Evolutionary conservation across 2,113 vertebrate genomes (phyloP).

Genomic region (Platichthys flesus): DNA sequence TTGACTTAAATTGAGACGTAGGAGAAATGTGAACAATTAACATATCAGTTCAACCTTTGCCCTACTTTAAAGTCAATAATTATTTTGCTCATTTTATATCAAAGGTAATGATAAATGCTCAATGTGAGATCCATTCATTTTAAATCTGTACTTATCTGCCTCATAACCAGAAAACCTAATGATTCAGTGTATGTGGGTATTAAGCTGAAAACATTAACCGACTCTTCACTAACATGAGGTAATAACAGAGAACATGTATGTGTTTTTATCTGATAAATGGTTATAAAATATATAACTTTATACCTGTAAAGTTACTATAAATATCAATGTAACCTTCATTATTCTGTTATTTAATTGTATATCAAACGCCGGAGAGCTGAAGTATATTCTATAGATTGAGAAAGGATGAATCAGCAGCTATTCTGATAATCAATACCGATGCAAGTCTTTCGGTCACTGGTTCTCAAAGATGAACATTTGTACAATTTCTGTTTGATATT

Average conservation of each 20-base stretch:
- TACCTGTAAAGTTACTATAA: no score
- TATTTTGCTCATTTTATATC: no score
- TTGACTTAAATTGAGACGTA: not conserved
- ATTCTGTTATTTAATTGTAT: not conserved
- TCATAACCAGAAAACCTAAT: no score
- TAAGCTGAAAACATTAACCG: not conserved
- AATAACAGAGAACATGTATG: not conserved
- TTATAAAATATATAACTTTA: no score
- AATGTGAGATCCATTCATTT: no score
- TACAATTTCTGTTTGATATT: no score
- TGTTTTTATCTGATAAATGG: not conserved
- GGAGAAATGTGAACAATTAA: not conserved
- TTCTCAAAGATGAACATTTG: no score
- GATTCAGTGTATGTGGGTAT: not conserved
- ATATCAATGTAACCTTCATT: not conserved
- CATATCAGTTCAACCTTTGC: not conserved
- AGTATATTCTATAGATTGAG: not conserved
- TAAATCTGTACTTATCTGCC: no score
- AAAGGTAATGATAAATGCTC: no score
- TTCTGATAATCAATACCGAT: not conserved
- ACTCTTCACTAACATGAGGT: not conserved
- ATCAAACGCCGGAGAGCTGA: not conserved
- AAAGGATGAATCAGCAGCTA: no score
- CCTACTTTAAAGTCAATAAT: no score
- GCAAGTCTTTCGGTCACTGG: not conserved